Conservation (phyloP, 2,888 invertebrate species). For the Gasteruption jaculator region DNA sequence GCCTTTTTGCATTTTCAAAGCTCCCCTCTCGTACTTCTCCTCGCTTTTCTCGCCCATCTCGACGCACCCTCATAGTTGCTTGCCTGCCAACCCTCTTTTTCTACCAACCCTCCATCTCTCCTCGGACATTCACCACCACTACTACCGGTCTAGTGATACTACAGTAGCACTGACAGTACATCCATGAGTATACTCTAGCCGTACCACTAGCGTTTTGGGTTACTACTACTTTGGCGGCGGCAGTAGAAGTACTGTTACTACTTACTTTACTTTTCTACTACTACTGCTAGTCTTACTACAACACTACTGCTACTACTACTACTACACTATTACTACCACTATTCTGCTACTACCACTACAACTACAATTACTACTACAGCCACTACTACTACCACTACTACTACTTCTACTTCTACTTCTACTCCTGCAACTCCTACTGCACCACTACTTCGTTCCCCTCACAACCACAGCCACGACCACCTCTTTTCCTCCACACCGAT, state of each 20-base stretch:
- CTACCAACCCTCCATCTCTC: constrained; percentile 17
- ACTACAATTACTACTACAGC: not conserved
- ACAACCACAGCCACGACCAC: constrained; percentile 24
- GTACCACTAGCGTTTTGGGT: too few species aligned
- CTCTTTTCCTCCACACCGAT: constrained; percentile 25
- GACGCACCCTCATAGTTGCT: constrained; percentile 23
- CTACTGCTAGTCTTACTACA: too few species aligned
- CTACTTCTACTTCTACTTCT: constrained; percentile 19
- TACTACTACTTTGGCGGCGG: too few species aligned
- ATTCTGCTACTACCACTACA: not conserved
- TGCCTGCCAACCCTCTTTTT: constrained; percentile 18
- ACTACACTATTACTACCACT: constrained; percentile 19
- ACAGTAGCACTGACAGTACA: not conserved
- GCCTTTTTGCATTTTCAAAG: constrained; percentile 48
- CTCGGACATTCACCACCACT: constrained; percentile 20
- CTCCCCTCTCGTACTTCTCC: constrained; percentile 27
- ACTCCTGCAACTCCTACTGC: constrained; percentile 13
- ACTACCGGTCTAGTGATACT: constrained; percentile 18
- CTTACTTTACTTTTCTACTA: too few species aligned
- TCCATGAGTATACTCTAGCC: not conserved
- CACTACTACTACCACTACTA: constrained; percentile 1
- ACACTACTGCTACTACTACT: too few species aligned
- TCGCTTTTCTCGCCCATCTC: constrained; percentile 27
- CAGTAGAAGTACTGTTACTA: too few species aligned
- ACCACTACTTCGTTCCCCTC: constrained; percentile 16